Base-by-base conservation (phyloP, 1,140 invertebrate genomes). In the Temnothorax nylanderi region DNA sequence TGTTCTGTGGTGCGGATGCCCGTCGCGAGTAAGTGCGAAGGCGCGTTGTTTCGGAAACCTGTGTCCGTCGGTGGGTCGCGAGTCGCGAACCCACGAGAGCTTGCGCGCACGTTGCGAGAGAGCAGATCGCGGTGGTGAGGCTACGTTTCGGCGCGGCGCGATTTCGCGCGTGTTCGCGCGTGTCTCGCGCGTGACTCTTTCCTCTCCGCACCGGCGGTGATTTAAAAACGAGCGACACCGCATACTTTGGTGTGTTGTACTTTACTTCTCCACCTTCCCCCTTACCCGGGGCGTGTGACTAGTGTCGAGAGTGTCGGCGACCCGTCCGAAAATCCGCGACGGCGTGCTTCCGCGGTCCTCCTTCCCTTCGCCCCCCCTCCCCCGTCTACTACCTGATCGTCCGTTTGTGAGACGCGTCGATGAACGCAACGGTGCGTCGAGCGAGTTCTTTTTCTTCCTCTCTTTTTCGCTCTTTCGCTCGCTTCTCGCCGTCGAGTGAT, bases 191-290 rank as follows among this genome's bases (percentile, higher is more conserved):
- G 7, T 11, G 41, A n/a, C 16, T 26, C 26, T 18, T 47, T 69
- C 32, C 32, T 7, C 21, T 26, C 32, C 56, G 64, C 13, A 54
- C 58, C 58, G 64, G 62, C 60, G 71, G 44, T 51, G 71, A 89
- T 90, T 89, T 76, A 87, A 84, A 80, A 58, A 26, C 54, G 51
- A 84, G 41, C 80, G 69, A 84, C 69, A 37, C 54, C 18, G 37
- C 44, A 47, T 67, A 37, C 26, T 26, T 26, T 26, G 37, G 37
- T 41, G 76, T 49, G 80, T 56, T 51, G 80, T 60, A 44, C 58
- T 71, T 13, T 10, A 58, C 16, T 26, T 51, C 41, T 60, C 37
- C 51, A 5, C 26, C n/a, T 13, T 67, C 62, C n/a, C 34, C 51
- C 47, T 90, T 87, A 87, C 58, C 62, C 65, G 0, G 32, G 6